These are phyloP conservation scores for Lasioglossum leucozonium DNA, from an alignment of 2,888 invertebrate species.

Conservation along the genomic window DNA sequence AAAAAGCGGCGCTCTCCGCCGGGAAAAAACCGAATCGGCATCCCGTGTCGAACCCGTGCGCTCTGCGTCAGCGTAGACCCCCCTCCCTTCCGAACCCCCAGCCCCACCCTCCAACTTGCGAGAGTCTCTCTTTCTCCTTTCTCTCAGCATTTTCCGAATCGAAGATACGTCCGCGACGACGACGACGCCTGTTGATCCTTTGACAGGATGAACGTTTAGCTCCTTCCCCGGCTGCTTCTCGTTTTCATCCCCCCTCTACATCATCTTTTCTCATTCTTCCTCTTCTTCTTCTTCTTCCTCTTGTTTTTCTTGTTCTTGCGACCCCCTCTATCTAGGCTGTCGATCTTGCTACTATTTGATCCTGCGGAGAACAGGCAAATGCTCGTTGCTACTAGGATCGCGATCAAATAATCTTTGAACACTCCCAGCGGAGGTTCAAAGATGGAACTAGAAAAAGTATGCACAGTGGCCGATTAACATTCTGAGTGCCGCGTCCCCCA, in stretches of 20 bases:
- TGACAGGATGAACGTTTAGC: slow-evolving; percentile 49
- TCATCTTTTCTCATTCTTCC: background rate
- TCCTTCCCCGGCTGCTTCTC: slow-evolving; percentile 15
- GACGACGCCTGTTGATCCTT: slow-evolving; percentile 78
- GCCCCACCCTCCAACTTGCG: background rate
- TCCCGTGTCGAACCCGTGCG: slow-evolving; percentile 6
- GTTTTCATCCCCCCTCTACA: slow-evolving; percentile 46
- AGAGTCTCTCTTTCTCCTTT: slow-evolving; percentile 33
- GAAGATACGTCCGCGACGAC: slow-evolving; percentile 65
- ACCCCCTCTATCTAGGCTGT: background rate
- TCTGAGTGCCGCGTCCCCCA: background rate
- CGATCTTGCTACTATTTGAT: slow-evolving; percentile 47
- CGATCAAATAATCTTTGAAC: background rate
- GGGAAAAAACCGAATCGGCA: slow-evolving; percentile 30
- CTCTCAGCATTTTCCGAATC: slow-evolving; percentile 61
- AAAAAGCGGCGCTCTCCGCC: background rate
- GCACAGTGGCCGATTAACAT: background rate
- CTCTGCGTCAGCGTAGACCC: background rate
- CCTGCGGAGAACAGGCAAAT: slow-evolving; percentile 53
- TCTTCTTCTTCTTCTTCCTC: background rate
- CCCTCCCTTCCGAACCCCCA: background rate
- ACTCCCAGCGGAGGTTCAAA: background rate
- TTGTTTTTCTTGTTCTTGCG: background rate
- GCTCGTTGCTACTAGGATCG: slow-evolving; percentile 16
- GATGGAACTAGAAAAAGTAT: background rate